Evolutionary conservation across 2,797 vertebrate genomes (phyloP).

Genomic region (Mus caroli): DNA sequence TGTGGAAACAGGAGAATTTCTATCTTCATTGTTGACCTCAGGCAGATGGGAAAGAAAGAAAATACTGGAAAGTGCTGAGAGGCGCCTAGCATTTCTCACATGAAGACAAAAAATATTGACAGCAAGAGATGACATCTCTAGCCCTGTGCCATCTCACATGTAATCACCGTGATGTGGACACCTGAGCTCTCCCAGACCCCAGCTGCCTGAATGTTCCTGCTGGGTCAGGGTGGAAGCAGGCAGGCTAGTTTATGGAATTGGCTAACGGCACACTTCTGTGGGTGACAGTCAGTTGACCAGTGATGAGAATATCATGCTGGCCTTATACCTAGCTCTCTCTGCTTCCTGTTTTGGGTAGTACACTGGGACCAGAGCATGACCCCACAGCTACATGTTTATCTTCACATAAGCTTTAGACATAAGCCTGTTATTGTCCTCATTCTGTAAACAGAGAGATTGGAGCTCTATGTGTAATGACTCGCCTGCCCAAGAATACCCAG

Average conservation of each 20-base stretch:
- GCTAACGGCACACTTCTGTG: background rate
- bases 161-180: background rate
- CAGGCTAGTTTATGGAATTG: background rate
- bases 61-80: background rate
- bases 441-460: background rate
- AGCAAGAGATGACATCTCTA: background rate
- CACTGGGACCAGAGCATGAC: background rate
- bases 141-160: background rate
- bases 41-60: background rate
- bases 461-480: background rate
- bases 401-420: background rate
- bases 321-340: background rate
- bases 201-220: accelerated
- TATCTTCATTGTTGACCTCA: background rate
- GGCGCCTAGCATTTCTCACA: background rate
- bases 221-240: background rate
- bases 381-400: accelerated
- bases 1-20: background rate
- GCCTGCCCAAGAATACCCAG: background rate
- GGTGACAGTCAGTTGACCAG: accelerated
- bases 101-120: background rate
- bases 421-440: background rate
- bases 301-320: background rate
- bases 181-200: background rate
- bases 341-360: accelerated